Percentiles rank a stretch among this genome's conserved stretches.
These are phyloP conservation scores for Sebastes steindachneri DNA, from an alignment of 2,797 vertebrate species.

Conservation along the genomic window DNA sequence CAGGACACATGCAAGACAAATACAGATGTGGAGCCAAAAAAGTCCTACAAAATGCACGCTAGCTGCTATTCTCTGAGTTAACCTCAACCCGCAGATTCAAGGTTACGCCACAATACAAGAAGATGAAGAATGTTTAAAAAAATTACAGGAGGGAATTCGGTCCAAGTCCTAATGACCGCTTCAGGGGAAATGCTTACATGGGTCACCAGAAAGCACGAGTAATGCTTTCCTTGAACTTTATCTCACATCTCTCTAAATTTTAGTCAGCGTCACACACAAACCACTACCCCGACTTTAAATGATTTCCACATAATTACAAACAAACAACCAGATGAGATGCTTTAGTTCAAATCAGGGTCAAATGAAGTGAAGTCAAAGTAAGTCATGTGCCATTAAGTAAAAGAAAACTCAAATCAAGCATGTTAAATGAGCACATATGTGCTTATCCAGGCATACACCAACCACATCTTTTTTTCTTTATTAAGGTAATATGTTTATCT, in stretches of 20 bases:
- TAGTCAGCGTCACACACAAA: slow-evolving; percentile 18
- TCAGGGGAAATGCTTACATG: slow-evolving; percentile 35
- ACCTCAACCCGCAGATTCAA: slow-evolving; percentile 53
- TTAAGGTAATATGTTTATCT: slow-evolving; percentile 50
- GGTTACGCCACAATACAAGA: slow-evolving; percentile 42
- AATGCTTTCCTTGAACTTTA: slow-evolving; percentile 27
- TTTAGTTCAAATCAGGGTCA: slow-evolving; percentile 31
- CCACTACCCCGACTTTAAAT: slow-evolving; percentile 10
- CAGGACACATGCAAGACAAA: slow-evolving; percentile 56
- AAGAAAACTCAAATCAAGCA: slow-evolving; percentile 40
- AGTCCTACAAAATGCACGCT: slow-evolving; percentile 48
- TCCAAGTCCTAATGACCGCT: slow-evolving; percentile 24
- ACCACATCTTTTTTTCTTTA: slow-evolving; percentile 25
- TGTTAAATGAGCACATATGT: slow-evolving; percentile 41
- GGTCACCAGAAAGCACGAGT: slow-evolving; percentile 29
- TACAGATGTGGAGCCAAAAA: slow-evolving; percentile 59
- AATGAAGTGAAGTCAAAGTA: slow-evolving; percentile 33
- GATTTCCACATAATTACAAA: slow-evolving; percentile 41
- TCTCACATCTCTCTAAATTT: slow-evolving; percentile 39
- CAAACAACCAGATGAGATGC: slow-evolving; percentile 40
- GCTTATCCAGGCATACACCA: slow-evolving; percentile 28
- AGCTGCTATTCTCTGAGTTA: slow-evolving; percentile 45
- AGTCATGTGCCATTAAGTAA: slow-evolving; percentile 25
- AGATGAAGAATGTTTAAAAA: not conserved
- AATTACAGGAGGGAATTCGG: slow-evolving; percentile 12